Base-by-base conservation (phyloP, 92 coral and sea anemone genomes). In the Zoanthus sociatus region DNA sequence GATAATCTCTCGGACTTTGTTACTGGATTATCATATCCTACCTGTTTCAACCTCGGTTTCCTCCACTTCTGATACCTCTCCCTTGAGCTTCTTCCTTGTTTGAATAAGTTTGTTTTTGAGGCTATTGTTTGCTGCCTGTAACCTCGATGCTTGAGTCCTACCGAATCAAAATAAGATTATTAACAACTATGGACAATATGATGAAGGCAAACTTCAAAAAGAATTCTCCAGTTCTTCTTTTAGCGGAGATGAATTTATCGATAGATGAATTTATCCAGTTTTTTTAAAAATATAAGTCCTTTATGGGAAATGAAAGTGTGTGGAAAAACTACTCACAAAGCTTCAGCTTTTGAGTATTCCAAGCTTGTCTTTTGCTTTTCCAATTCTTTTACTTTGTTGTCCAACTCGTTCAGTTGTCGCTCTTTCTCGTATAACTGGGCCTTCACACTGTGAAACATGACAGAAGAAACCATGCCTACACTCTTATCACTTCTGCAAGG, bases 281-380 rank as follows among this genome's bases (percentile, higher is more conserved):
- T 18, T 10, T 7, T 20, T 2, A 7, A 21, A 3, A 20, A 6
- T 31, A 1, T 20, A 1, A 31, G 13, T 6, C 73, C 7, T 6
- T 1, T 68, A 68, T 7, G 42, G 42, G 42, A 4, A 37, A 68
- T 9, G 1, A 33, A 12, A 17, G 17, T 6, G 1, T 17, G n/a
- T 16, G 53, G 7, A 46, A 13, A 33, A 15, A 10, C 42, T 12
- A 73, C 84, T 78, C 64, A 78, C 84, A 78, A 58, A 9, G 84
- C 84, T 44, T 78, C 84, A n/a, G 84, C 71, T n/a, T 61, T 78
- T 32, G 84, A 71, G 47, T 12, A 78, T 12, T 44, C 53, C 45
- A 60, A 78, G 84, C 84, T 56, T 21, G 78, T 46, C 42, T 74
- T 74, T 9, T 33, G 78, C 58, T 47, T 74, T 30, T 74, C 78